Evolutionary conservation across 2,797 vertebrate species (phyloP).

Genomic region (Cirrhinus mrigala): DNA sequence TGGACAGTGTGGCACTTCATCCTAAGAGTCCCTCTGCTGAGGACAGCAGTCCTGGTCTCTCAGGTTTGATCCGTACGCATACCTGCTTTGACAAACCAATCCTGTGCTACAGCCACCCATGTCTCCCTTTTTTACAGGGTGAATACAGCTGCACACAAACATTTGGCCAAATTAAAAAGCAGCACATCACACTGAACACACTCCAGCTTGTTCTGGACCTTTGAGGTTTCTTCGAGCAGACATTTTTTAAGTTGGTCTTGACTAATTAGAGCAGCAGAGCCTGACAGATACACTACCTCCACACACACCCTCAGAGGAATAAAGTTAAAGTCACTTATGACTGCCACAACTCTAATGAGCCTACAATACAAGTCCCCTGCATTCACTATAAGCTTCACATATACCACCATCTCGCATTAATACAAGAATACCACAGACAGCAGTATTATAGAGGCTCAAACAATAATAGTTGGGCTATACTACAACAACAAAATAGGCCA

Average conservation of each 20-base stretch:
- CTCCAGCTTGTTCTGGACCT: background rate
- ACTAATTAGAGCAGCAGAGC: slow-evolving; percentile 19
- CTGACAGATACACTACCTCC: background rate
- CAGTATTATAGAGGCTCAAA: background rate
- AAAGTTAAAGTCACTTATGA: slow-evolving; percentile 16
- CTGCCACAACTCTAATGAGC: slow-evolving; percentile 12
- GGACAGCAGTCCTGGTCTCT: background rate
- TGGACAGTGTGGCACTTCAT: slow-evolving; percentile 29
- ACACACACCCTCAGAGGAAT: background rate
- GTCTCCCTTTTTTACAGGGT: background rate
- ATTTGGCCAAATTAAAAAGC: slow-evolving; percentile 24
- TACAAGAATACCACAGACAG: background rate
- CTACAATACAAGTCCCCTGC: slow-evolving; percentile 23
- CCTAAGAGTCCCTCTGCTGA: background rate
- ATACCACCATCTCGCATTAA: background rate
- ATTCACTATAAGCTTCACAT: background rate
- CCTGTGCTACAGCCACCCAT: slow-evolving; percentile 22
- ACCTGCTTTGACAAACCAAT: slow-evolving; percentile 36
- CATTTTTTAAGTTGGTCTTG: slow-evolving; percentile 19
- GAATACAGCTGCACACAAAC: background rate
- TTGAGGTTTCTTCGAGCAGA: slow-evolving; percentile 28
- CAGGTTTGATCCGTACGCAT: slow-evolving; percentile 41
- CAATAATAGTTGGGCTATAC: background rate
- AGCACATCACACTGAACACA: background rate
- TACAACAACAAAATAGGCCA: background rate